Conservation (phyloP, 2,113 vertebrate genomes). For the Pluvianellus socialis region DNA sequence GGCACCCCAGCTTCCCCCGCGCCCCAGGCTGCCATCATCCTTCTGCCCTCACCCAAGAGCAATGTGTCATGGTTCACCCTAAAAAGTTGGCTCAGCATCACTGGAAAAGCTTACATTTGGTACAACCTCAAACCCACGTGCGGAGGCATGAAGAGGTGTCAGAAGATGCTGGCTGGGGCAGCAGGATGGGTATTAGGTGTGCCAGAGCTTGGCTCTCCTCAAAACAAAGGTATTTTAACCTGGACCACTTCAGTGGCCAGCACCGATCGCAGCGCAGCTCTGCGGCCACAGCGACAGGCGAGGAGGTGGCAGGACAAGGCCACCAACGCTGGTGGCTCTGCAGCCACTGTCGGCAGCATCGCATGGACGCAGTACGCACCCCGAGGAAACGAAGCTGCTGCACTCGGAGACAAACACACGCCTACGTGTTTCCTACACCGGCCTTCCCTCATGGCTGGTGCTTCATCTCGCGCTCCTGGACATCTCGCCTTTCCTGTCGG, state of each 20-base stretch:
- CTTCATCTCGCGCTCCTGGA: not conserved
- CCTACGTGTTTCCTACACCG: not conserved
- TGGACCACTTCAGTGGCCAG: not conserved
- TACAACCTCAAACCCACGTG: not conserved
- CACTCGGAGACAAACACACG: not conserved
- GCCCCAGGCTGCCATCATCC: not conserved
- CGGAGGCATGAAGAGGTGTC: not conserved
- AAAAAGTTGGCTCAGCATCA: not conserved
- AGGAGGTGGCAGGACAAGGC: not conserved
- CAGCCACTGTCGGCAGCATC: fast-evolving
- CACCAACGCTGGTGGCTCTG: not conserved
- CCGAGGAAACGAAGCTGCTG: not conserved
- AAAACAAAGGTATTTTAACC: not conserved
- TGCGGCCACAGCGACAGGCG: too few species aligned
- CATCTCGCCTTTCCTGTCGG: not conserved
- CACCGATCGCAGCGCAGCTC: fast-evolving
- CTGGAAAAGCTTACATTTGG: not conserved
- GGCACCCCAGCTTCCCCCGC: not conserved
- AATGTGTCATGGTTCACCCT: too few species aligned
- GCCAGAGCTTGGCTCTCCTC: not conserved
- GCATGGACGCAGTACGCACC: fast-evolving
- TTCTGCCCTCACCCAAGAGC: not conserved
- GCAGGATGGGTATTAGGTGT: not conserved
- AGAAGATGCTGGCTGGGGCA: not conserved
- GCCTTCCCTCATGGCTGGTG: not conserved